Base-by-base conservation (phyloP, 1,140 invertebrate genomes). In the Caligus rogercresseyi region DNA sequence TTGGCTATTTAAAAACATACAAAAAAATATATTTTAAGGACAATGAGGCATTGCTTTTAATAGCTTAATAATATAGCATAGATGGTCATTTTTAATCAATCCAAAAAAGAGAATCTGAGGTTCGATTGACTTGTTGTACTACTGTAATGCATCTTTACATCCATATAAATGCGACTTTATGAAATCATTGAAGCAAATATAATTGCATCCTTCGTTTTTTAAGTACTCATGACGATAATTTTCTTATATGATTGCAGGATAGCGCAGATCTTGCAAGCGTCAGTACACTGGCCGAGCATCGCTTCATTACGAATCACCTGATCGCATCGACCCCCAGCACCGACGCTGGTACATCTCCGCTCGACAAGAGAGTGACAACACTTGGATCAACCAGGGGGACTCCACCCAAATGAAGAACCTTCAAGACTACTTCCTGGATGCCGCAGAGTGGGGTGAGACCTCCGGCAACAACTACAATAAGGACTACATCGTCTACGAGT, bases 361-460 rank as follows among this genome's bases (percentile, higher is more conserved):
- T 1, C 79, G 79, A 52, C 83, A 87, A 69, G 79, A 81, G 54
- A 78, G 79, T 0, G 80, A 81, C 2, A 83, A 83, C 53, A 81
- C 80, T 64, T 93, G 88, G 87, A 72, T 81, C 0, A 93, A 92
- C 73, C 85, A 88, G 67, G 78, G 72, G n/a, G 88, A 92, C 74
- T 81, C 80, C 20, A 78, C 81, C 11, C 81, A 83, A 60, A 72
- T 92, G 19, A 72, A 78, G 31, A 84, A 85, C 66, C 79, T 90
- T 71, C 87, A 91, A 65, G 83, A 84, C 72, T 84, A 86, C 1
- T 87, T 91, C 70, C 76, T 90, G 60, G 83, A 78, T 2, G 76
- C 80, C 61, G 73, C 75, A n/a, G 73, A 75, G 58, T 55, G 59
- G 64, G 20, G 62, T 59, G 61, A 63, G 43, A 23, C 19, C 20